Evolutionary conservation across 2,888 invertebrate species (phyloP).

Genomic region (Oscheius sp.): DNA sequence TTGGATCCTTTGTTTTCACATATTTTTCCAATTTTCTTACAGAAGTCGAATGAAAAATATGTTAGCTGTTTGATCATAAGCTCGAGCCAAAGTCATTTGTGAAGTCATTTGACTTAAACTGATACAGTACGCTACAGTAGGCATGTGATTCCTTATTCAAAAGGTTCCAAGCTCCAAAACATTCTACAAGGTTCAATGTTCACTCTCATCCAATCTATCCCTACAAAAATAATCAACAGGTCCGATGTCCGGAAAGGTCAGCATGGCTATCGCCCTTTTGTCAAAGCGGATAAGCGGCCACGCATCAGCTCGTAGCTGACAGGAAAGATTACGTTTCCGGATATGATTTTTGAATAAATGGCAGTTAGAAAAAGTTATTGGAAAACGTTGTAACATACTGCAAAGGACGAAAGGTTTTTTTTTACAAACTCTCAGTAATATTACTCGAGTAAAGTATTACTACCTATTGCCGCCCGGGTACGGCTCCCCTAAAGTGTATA

Average conservation of each 20-base stretch:
- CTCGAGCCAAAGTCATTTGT: too few relatives aligned
- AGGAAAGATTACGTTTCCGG: neutral
- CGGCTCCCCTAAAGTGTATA: too few relatives aligned
- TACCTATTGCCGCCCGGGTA: too few relatives aligned
- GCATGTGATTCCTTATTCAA: too few relatives aligned
- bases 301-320: conserved; percentile 8
- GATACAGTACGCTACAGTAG: too few relatives aligned
- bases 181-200: neutral
- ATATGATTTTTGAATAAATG: neutral
- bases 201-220: neutral
- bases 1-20: too few relatives aligned
- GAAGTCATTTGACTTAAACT: too few relatives aligned
- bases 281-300: conserved; percentile 29
- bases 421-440: too few relatives aligned
- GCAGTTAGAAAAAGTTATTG: neutral
- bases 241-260: conserved; percentile 11
- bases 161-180: neutral
- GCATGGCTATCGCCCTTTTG: conserved; percentile 9
- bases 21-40: too few relatives aligned
- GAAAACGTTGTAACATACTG: neutral
- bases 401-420: neutral
- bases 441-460: too few relatives aligned
- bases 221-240: neutral
- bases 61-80: too few relatives aligned
- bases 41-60: too few relatives aligned